phyloP scores from a whole-genome alignment of 2,797 vertebrate genomes.

The Scolopax bukidnonensis region DNA sequence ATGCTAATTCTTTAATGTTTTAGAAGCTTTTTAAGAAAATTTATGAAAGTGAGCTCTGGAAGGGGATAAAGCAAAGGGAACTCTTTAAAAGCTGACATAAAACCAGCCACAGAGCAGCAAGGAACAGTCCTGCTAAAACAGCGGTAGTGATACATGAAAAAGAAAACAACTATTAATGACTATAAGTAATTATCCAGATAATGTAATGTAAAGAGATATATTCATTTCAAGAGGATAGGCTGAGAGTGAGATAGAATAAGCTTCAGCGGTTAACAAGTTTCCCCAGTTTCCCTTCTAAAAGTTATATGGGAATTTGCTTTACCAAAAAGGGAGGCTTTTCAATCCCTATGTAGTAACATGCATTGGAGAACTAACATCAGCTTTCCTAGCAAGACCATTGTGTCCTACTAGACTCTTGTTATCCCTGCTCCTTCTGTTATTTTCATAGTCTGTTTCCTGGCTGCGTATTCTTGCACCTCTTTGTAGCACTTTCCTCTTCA shows the following conservation, averaged over 20 bases:
- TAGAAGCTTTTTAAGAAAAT: background rate
- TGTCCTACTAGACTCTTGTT: background rate
- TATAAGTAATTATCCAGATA: background rate
- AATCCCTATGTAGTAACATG: background rate
- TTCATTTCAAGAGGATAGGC: background rate
- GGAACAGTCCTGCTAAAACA: background rate
- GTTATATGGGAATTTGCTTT: background rate
- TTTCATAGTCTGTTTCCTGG: background rate
- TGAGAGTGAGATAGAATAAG: background rate
- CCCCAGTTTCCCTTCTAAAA: background rate
- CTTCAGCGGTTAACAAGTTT: background rate
- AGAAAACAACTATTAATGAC: background rate
- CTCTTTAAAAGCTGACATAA: background rate
- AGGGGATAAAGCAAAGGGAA: background rate
- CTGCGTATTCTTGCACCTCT: background rate
- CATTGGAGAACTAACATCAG: background rate
- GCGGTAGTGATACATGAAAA: background rate
- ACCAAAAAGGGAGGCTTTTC: background rate
- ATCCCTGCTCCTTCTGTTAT: background rate
- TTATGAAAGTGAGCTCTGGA: background rate
- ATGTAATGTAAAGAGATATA: background rate
- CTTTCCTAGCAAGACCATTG: background rate
- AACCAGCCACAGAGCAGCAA: background rate
- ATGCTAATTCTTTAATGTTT: background rate
- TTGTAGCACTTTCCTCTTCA: background rate